phyloP scores from a whole-genome alignment of 2,888 invertebrate species.

The Metacarcinus magister region DNA sequence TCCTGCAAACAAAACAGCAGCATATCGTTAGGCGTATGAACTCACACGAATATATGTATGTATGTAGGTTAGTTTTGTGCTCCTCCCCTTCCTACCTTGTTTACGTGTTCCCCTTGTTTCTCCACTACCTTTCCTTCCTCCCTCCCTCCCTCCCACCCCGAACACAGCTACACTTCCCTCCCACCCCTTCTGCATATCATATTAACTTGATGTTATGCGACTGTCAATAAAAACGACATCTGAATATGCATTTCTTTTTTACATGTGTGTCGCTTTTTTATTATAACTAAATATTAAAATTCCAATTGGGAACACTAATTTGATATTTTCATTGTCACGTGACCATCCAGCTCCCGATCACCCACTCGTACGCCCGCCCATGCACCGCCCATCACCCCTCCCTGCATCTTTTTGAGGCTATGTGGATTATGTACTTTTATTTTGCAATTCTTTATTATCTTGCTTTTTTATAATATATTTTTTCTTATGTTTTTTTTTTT shows the following conservation, averaged over 20 bases:
- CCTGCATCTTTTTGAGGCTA: neutral
- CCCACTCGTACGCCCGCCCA: neutral
- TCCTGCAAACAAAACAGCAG: neutral
- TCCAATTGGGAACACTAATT: conserved; percentile 48
- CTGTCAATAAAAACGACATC: conserved; percentile 41
- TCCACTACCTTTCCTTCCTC: neutral
- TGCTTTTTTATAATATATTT: neutral
- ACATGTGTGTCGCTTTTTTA: neutral
- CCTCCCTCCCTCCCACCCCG: neutral
- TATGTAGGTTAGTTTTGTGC: neutral
- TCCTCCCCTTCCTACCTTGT: neutral
- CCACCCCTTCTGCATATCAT: neutral
- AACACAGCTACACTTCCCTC: neutral
- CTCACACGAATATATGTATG: too few species aligned
- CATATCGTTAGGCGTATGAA: neutral
- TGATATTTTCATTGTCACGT: conserved; percentile 44
- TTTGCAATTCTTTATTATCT: neutral
- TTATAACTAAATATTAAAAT: conserved; percentile 41
- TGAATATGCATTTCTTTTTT: conserved; percentile 37
- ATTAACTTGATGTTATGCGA: conserved; percentile 41
- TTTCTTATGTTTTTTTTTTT: neutral
- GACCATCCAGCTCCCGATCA: neutral
- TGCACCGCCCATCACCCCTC: neutral
- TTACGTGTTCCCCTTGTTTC: neutral
- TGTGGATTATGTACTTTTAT: neutral